These are phyloP conservation scores for Scylla paramamosain DNA, from an alignment of 1,140 invertebrate genomes.

Conservation along the genomic window DNA sequence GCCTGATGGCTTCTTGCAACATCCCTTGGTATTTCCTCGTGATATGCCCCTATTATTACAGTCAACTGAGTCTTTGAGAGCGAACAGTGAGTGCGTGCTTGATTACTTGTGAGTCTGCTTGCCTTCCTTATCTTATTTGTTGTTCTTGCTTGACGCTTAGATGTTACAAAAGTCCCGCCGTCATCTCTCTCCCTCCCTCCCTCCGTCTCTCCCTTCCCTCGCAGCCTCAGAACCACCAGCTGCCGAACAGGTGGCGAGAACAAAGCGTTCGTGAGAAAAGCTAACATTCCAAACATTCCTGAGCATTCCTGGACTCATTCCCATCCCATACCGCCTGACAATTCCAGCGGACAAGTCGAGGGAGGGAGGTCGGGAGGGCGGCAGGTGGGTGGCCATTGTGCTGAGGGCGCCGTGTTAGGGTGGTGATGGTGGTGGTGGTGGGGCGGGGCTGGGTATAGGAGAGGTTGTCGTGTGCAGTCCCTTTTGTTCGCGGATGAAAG, in stretches of 20 bases:
- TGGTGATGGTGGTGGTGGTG: neutral
- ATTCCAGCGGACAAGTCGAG: conserved; percentile 41
- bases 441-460: neutral
- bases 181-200: no score
- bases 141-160: no score
- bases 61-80: no score
- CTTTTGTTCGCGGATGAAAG: conserved; percentile 33
- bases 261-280: conserved; percentile 16
- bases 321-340: conserved; percentile 46
- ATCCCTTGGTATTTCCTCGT: no score
- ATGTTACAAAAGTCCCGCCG: no score
- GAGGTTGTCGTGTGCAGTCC: conserved; percentile 29
- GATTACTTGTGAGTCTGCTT: no score
- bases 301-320: conserved; percentile 50
- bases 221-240: neutral
- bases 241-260: conserved; percentile 32
- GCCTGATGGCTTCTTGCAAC: no score
- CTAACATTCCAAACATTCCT: conserved; percentile 48
- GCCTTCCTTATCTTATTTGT: no score
- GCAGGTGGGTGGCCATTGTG: conserved; percentile 21
- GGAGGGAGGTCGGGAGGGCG: neutral
- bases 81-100: no score
- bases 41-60: no score
- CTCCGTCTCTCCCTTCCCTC: no score
- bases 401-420: neutral